These are phyloP conservation scores for Cyanoramphus novaezelandiae DNA, from an alignment of 2,113 vertebrate genomes.

Conservation along the genomic window DNA sequence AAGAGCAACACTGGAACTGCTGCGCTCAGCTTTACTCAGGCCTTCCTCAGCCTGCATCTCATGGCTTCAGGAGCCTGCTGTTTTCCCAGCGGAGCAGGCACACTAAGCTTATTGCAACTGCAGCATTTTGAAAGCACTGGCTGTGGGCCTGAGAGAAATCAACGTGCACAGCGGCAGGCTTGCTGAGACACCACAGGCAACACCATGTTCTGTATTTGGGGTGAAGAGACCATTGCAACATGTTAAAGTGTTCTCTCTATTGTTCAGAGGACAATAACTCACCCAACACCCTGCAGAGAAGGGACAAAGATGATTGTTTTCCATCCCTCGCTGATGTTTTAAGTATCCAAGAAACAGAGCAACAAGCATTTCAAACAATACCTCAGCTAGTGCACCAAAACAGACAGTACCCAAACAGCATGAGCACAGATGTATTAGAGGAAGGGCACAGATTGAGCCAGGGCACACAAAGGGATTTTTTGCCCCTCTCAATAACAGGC, in stretches of 20 bases:
- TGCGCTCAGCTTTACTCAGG: neutral
- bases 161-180: neutral
- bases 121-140: neutral
- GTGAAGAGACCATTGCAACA: neutral
- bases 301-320: neutral
- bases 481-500: too few relatives aligned
- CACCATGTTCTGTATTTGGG: neutral
- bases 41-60: neutral
- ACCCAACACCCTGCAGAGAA: neutral
- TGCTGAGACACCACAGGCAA: neutral
- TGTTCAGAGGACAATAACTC: neutral
- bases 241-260: neutral
- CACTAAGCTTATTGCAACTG: neutral
- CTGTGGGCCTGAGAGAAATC: neutral
- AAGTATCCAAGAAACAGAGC: neutral
- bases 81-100: neutral
- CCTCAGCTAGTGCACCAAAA: neutral
- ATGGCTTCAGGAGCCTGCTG: neutral
- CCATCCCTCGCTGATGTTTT: neutral
- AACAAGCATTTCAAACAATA: neutral
- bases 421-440: accelerated
- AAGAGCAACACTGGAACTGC: neutral
- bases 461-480: neutral
- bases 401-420: neutral
- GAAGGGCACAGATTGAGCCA: neutral